These are phyloP conservation scores for Hipparchia sbordonii DNA, from an alignment of 2,888 invertebrate genomes.

Conservation along the genomic window DNA sequence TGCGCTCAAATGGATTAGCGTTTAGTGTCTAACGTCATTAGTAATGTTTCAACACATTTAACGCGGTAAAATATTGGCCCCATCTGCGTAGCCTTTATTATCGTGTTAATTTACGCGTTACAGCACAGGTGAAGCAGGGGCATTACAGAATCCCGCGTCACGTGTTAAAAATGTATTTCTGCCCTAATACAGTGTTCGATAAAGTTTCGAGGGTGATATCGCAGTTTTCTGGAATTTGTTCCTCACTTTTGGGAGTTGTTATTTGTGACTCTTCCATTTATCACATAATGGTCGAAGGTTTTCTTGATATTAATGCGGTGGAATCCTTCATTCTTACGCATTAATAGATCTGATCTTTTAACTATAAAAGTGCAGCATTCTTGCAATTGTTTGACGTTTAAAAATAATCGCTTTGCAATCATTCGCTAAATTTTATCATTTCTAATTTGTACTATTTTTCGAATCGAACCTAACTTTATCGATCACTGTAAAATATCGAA, in stretches of 20 bases:
- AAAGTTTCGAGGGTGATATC: conserved; percentile 19
- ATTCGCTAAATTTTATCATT: not conserved
- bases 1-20: too few relatives aligned
- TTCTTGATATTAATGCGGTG: not conserved
- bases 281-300: not conserved
- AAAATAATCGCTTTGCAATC: not conserved
- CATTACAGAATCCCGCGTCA: not conserved
- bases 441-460: conserved; percentile 16
- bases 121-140: too few relatives aligned
- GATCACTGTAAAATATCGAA: conserved; percentile 22
- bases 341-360: too few relatives aligned
- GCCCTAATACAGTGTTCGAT: conserved; percentile 26
- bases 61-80: too few relatives aligned
- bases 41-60: too few relatives aligned
- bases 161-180: not conserved
- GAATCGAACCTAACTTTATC: conserved; percentile 18
- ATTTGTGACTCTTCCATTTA: too few relatives aligned
- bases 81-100: too few relatives aligned
- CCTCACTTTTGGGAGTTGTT: too few relatives aligned
- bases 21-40: too few relatives aligned
- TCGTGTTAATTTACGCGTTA: too few relatives aligned
- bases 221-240: not conserved
- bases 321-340: not conserved
- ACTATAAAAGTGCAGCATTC: too few relatives aligned
- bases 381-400: not conserved